Base-by-base conservation (phyloP, 2,113 vertebrate species). In the Spermophilus dauricus region DNA sequence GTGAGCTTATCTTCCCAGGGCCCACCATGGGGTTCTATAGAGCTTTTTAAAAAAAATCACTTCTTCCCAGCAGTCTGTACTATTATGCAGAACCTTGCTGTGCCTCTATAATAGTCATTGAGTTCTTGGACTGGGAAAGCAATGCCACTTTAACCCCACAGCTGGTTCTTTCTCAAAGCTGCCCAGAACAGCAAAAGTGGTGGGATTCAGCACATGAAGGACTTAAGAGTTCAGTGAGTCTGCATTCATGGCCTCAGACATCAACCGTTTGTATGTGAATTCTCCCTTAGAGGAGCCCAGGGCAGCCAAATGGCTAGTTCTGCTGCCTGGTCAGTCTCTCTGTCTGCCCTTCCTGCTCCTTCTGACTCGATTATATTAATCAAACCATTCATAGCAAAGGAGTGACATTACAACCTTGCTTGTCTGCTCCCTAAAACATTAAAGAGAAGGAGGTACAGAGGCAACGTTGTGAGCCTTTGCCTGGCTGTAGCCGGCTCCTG, bases 11-110 rank as follows among this genome's bases (percentile, higher is more conserved):
- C 81, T 91, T 91, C 65, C 51, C 69, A 77, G 37, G 72, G 78
- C 22, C 30, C 45, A 58, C 32, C 39, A 39, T 39, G 39, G 39
- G 17, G 91, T 42, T 91, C 39, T 94, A 2, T 77, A 82, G 76
- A 81, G 30, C 22, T 84, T 72, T 24, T 88, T 96, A 56, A 37
- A 45, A 56, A 90, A 92, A 95, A 75, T 86, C 39, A 48, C 61
- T 58, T 67, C 48, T 94, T 58, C 67, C 61, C 82, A 76, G 76
- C 22, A 6, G 56, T 96, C 39, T 67, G 17, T 24, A 45, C 70
- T 95, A 24, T 89, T 84, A 7, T 37, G 53, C 12, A 77, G 91
- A 85, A 34, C 20, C 51, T 10, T 51, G 39, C 58, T 89, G 86
- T 20, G 67, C 67, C 39, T 88, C 30, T 26, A 37, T 73, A 58